A percentile compares a stretch with the other conserved stretches of the same genome.
Evolutionary conservation across 2,797 vertebrate species (phyloP).

Genomic region (Apogon talboti): DNA sequence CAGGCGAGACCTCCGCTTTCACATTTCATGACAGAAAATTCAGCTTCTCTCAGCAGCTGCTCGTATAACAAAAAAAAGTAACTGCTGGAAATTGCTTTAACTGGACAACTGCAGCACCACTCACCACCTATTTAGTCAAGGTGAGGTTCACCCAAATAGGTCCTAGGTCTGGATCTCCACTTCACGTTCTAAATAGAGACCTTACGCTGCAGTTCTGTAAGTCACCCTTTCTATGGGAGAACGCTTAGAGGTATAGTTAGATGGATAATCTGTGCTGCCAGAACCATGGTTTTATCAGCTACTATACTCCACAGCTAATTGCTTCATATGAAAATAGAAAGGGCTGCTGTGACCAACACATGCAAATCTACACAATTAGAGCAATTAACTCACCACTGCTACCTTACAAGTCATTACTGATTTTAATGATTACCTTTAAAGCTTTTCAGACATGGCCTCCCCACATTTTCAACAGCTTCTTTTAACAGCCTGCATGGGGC

Average conservation of each 20-base stretch:
- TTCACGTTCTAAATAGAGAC: conserved; percentile 32
- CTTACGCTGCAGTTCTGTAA: conserved; percentile 44
- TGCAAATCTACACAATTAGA: not conserved
- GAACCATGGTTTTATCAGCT: not conserved
- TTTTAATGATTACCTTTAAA: not conserved
- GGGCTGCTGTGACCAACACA: not conserved
- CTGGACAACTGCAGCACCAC: conserved; percentile 1
- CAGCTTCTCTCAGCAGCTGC: not conserved
- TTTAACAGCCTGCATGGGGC: not conserved
- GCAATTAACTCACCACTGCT: too few species aligned
- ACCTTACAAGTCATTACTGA: not conserved
- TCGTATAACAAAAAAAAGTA: not conserved
- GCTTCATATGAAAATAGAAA: too few species aligned
- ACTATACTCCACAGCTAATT: too few species aligned
- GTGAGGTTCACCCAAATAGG: conserved; percentile 17
- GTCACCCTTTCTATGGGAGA: conserved; percentile 29
- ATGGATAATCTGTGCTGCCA: not conserved
- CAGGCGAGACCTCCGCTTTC: not conserved
- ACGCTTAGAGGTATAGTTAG: not conserved
- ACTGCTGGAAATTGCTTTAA: conserved; percentile 13
- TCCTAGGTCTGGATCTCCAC: conserved; percentile 18
- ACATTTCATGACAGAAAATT: conserved; percentile 13
- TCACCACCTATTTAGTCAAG: conserved; percentile 13
- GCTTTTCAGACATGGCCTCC: not conserved
- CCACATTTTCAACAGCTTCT: not conserved